phyloP scores from a whole-genome alignment of 2,888 invertebrate species.

The Dendrolimus pini region DNA sequence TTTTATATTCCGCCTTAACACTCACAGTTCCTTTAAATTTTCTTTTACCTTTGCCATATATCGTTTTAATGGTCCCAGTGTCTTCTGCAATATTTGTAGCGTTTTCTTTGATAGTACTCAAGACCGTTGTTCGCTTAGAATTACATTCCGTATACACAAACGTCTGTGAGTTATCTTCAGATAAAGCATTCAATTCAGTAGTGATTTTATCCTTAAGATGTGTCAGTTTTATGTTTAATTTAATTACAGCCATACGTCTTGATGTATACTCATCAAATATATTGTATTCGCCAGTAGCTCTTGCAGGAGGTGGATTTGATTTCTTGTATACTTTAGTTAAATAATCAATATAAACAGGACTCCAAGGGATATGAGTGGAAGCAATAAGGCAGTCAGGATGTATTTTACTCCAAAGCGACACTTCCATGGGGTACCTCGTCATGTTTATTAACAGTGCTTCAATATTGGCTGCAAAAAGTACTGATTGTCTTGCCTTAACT shows the following conservation, averaged over 20 bases:
- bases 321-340: constrained; percentile 25
- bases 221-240: constrained; percentile 39
- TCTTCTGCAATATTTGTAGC: constrained; percentile 11
- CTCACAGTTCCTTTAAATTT: constrained; percentile 5
- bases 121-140: constrained; percentile 11
- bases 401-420: constrained; percentile 37
- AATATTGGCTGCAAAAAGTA: constrained; percentile 31
- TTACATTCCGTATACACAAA: constrained; percentile 15
- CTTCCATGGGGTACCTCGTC: constrained; percentile 43
- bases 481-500: constrained; percentile 28
- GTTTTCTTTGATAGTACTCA: constrained; percentile 12
- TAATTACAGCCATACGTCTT: constrained; percentile 42
- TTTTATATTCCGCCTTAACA: background rate
- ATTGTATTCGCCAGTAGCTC: constrained; percentile 29
- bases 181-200: constrained; percentile 16
- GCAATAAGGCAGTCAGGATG: constrained; percentile 32
- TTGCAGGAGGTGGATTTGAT: constrained; percentile 19
- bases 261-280: constrained; percentile 43
- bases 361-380: constrained; percentile 45
- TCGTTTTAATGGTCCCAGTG: constrained; percentile 32
- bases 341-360: constrained; percentile 33
- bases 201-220: constrained; percentile 27
- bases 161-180: constrained; percentile 15
- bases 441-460: constrained; percentile 35
- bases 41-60: constrained; percentile 23